Percentiles rank a stretch among this genome's conserved stretches.
Evolutionary conservation across 2,113 vertebrate genomes (phyloP).

Genomic region (Lagopus leucura): DNA sequence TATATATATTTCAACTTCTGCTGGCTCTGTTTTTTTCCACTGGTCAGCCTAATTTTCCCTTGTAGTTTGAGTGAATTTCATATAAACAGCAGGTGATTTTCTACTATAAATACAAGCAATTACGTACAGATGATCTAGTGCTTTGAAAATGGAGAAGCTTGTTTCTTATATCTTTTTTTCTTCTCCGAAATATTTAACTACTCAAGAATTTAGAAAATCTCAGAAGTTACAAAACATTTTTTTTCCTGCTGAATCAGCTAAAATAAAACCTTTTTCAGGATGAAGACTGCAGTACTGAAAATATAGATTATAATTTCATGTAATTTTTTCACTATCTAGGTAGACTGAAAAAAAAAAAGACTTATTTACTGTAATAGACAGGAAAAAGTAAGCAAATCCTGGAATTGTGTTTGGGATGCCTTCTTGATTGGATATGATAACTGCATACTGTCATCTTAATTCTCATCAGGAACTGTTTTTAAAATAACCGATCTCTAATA

Average conservation of each 20-base stretch:
- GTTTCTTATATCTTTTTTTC: neutral
- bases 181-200: neutral
- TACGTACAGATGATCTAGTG: neutral
- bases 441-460: rapidly evolving
- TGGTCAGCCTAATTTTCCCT: neutral
- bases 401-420: neutral
- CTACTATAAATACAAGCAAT: neutral
- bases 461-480: neutral
- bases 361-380: neutral
- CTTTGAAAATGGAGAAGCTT: neutral
- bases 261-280: neutral
- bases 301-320: neutral
- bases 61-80: neutral
- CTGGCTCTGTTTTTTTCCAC: neutral
- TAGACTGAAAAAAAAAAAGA: neutral
- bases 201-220: neutral
- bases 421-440: neutral
- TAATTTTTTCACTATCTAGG: too few species aligned
- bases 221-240: neutral
- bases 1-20: neutral
- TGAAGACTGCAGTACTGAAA: neutral
- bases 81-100: neutral
- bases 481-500: neutral
- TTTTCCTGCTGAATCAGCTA: neutral
- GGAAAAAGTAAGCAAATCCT: neutral